A percentile compares a stretch with the other conserved stretches of the same genome.
These are phyloP conservation scores for Ophion obscuratus DNA, from an alignment of 2,888 invertebrate genomes.

Conservation along the genomic window DNA sequence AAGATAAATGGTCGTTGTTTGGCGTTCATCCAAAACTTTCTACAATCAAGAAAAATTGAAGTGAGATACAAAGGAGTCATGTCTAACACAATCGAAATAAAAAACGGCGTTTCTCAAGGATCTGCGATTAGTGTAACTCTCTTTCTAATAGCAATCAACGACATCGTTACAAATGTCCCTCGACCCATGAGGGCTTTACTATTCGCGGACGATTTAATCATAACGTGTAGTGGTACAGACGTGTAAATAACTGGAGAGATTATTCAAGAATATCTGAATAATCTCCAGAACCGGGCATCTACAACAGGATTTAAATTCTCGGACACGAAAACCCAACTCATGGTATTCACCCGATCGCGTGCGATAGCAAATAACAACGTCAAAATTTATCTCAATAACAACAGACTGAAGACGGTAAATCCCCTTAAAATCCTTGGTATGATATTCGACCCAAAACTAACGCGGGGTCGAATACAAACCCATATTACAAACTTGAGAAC, in stretches of 20 bases:
- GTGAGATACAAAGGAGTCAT: conserved; percentile 40
- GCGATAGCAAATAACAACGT: too few species aligned
- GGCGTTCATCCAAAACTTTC: conserved; percentile 66
- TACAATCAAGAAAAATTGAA: conserved; percentile 40
- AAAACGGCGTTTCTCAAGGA: conserved; percentile 66
- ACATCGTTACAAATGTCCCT: too few species aligned
- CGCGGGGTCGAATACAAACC: conserved; percentile 68
- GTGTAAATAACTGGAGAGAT: conserved; percentile 29
- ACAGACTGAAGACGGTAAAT: conserved; percentile 18
- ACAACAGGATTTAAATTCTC: conserved; percentile 67
- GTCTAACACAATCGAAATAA: conserved; percentile 32
- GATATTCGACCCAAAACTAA: conserved; percentile 64
- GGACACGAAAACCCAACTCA: conserved; percentile 54
- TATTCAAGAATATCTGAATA: conserved; percentile 60
- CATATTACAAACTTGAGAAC: conserved; percentile 62
- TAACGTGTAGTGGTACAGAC: conserved; percentile 55
- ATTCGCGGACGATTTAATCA: conserved; percentile 66
- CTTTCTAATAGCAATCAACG: conserved; percentile 51
- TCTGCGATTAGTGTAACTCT: conserved; percentile 64
- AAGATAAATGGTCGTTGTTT: too few species aligned
- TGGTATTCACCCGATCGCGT: too few species aligned
- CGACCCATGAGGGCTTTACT: conserved; percentile 44
- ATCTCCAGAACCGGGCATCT: conserved; percentile 51
- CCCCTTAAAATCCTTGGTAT: conserved; percentile 58
- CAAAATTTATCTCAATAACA: conserved; percentile 8